phyloP scores from a whole-genome alignment of 2,113 vertebrate species.

The Oxyura jamaicensis region DNA sequence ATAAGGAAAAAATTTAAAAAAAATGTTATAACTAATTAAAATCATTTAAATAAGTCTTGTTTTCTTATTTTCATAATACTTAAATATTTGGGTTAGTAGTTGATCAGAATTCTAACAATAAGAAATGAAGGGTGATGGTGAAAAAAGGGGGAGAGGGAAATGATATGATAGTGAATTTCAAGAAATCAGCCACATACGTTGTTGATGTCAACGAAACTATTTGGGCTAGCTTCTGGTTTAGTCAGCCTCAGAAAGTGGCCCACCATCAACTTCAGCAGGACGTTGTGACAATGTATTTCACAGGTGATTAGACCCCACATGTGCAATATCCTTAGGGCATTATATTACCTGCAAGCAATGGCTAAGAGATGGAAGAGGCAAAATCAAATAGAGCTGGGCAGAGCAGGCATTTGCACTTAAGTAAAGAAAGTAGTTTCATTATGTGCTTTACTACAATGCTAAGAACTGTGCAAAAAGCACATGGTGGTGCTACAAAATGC shows the following conservation, averaged over 20 bases:
- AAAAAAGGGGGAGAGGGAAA: neutral
- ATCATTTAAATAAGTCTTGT: neutral
- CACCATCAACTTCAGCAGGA: neutral
- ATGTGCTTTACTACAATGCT: neutral
- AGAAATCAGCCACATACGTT: neutral
- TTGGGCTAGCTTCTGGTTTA: neutral
- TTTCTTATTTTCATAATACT: neutral
- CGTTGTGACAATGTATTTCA: neutral
- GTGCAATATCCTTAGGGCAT: neutral
- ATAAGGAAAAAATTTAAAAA: neutral
- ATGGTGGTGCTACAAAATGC: neutral
- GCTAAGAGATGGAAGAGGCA: neutral
- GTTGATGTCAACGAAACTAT: neutral
- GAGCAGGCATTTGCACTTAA: neutral
- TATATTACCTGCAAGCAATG: neutral
- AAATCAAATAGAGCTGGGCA: neutral
- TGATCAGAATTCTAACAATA: neutral
- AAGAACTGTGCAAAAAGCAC: neutral
- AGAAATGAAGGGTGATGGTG: neutral
- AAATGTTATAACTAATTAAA: neutral
- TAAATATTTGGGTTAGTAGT: neutral
- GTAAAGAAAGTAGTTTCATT: neutral
- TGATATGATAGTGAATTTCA: neutral
- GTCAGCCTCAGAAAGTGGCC: neutral
- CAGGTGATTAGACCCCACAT: neutral